phyloP scores from a whole-genome alignment of 1,140 invertebrate species.

The Chironomus striatipennis region DNA sequence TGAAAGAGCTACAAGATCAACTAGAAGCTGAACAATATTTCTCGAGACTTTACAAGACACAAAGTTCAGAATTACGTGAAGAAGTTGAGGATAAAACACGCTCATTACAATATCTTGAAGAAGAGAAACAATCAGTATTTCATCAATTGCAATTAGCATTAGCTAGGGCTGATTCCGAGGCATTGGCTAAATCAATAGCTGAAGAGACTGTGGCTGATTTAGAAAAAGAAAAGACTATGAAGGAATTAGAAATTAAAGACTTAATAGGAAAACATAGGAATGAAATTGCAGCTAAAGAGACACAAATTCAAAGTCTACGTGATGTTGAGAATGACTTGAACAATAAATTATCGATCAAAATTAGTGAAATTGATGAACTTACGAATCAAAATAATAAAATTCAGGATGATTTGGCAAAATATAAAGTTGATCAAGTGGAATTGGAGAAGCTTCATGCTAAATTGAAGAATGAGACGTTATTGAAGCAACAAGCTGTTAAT shows the following conservation, averaged over 20 bases:
- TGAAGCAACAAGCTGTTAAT: constrained; percentile 90
- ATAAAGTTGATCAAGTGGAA: constrained; percentile 61
- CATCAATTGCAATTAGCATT: constrained; percentile 83
- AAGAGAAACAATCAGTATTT: constrained; percentile 72
- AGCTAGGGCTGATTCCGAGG: constrained; percentile 83
- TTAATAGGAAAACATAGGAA: constrained; percentile 72
- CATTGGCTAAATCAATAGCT: constrained; percentile 80
- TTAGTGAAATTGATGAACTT: constrained; percentile 52
- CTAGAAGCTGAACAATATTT: constrained; percentile 90
- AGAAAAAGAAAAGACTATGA: constrained; percentile 95
- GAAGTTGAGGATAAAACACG: constrained; percentile 73
- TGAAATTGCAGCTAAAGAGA: constrained; percentile 74
- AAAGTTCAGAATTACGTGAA: constrained; percentile 79
- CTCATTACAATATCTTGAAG: constrained; percentile 70
- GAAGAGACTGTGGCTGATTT: constrained; percentile 91
- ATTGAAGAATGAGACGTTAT: constrained; percentile 77
- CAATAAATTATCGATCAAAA: constrained; percentile 36
- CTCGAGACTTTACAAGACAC: constrained; percentile 86
- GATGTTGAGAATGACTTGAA: constrained; percentile 55
- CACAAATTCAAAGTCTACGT: constrained; percentile 56
- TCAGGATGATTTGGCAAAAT: constrained; percentile 55
- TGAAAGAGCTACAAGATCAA: constrained; percentile 89
- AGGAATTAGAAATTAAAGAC: constrained; percentile 89
- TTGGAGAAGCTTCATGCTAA: constrained; percentile 76
- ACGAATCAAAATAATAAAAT: constrained; percentile 63